Evolutionary conservation across 2,797 vertebrate genomes (phyloP).

Genomic region (Micrastur ruficollis): DNA sequence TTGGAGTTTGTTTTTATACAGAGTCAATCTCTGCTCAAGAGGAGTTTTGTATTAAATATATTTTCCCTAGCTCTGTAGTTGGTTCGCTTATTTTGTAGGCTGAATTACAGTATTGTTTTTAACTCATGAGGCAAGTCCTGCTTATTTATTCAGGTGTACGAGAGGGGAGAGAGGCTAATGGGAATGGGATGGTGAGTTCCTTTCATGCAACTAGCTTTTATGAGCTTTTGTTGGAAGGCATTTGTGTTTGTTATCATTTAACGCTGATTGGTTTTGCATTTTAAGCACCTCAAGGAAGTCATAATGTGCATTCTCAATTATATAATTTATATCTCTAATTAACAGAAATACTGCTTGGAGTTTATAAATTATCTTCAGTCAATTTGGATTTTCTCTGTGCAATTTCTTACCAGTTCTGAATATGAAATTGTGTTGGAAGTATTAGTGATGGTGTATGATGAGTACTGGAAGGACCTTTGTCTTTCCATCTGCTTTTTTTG

Average conservation of each 20-base stretch:
- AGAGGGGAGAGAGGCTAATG: not conserved
- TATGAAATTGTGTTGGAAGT: not conserved
- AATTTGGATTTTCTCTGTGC: not conserved
- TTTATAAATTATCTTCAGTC: not conserved
- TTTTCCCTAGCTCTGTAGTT: not conserved
- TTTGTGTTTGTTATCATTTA: not conserved
- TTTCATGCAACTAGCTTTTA: not conserved
- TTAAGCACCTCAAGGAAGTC: not conserved
- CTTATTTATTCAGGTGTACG: not conserved
- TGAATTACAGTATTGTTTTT: not conserved
- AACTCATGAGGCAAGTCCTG: not conserved
- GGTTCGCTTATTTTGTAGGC: not conserved
- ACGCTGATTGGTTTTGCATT: not conserved
- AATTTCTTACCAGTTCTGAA: not conserved
- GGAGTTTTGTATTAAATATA: not conserved
- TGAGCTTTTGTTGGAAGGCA: not conserved
- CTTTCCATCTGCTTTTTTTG: not conserved
- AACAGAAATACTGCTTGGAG: not conserved
- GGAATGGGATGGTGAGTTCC: not conserved
- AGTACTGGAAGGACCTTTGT: not conserved
- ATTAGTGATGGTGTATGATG: not conserved
- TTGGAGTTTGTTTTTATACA: not conserved
- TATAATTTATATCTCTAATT: not conserved
- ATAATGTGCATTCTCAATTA: not conserved
- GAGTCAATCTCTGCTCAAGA: not conserved